phyloP scores from a whole-genome alignment of 2,797 vertebrate genomes.

The Acomys russatus region DNA sequence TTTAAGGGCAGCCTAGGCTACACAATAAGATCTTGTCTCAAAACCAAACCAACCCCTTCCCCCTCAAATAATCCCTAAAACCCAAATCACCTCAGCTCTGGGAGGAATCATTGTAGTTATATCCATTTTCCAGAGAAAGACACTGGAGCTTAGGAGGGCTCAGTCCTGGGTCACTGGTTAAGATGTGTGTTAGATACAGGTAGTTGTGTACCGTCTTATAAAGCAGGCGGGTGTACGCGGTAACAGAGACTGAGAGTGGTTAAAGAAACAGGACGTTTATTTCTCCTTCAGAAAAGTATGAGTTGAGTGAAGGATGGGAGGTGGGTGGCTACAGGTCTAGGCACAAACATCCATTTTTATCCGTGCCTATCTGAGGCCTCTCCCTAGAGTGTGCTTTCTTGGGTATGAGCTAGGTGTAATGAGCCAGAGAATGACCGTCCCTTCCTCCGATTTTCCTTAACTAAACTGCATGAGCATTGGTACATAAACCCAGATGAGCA shows the following conservation, averaged over 20 bases:
- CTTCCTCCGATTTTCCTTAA: not conserved
- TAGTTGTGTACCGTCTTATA: not conserved
- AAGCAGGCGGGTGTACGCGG: not conserved
- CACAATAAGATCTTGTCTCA: not conserved
- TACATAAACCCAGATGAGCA: not conserved
- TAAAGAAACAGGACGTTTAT: slow-evolving; percentile 25
- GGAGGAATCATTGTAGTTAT: not conserved
- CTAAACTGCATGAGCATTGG: not conserved
- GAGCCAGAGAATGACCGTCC: not conserved
- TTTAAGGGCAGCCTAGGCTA: not conserved
- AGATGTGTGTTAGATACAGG: not conserved
- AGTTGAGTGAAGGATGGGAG: not conserved
- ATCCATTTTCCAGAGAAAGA: slow-evolving; percentile 16
- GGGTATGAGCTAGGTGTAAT: not conserved
- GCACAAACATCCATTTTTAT: not conserved
- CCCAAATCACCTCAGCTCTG: not conserved
- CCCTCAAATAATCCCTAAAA: too few relatives aligned
- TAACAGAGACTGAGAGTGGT: not conserved
- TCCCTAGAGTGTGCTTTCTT: not conserved
- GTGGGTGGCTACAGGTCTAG: not conserved
- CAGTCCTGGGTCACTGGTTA: not conserved
- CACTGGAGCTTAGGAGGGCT: not conserved
- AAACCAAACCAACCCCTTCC: not conserved
- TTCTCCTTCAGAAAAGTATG: slow-evolving; percentile 29
- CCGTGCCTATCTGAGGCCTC: not conserved